Conservation (phyloP, 2,888 invertebrate genomes). For the Eueremaeus valkanovi region DNA sequence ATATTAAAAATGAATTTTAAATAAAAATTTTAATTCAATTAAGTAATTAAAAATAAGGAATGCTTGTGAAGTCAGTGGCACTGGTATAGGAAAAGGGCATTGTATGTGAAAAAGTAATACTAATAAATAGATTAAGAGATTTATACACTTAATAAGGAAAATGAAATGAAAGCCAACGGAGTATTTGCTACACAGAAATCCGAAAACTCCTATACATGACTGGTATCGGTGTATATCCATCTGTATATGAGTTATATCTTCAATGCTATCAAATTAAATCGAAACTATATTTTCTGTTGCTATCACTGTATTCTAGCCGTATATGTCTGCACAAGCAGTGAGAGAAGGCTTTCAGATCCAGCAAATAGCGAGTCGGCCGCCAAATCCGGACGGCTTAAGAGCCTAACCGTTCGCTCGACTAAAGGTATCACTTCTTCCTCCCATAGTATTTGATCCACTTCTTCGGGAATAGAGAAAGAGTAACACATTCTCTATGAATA, state of each 20-base stretch:
- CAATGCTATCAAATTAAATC: constrained; percentile 9
- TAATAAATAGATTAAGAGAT: constrained; percentile 31
- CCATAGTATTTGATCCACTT: constrained; percentile 32
- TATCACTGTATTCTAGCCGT: background rate
- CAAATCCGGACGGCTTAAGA: constrained; percentile 46
- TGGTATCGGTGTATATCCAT: background rate
- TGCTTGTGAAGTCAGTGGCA: background rate
- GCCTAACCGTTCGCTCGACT: constrained; percentile 29
- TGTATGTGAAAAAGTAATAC: background rate
- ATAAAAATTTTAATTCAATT: too few relatives aligned
- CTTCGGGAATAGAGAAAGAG: background rate
- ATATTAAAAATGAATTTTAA: too few relatives aligned
- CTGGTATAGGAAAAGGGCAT: background rate
- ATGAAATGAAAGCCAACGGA: constrained; percentile 6
- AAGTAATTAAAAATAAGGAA: too few relatives aligned
- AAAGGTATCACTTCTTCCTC: constrained; percentile 35
- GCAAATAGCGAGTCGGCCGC: constrained; percentile 45
- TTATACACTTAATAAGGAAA: background rate
- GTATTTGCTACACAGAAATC: background rate
- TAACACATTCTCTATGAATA: constrained; percentile 21
- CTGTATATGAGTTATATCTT: background rate
- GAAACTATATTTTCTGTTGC: constrained; percentile 14
- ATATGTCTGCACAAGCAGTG: constrained; percentile 12
- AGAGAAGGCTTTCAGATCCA: constrained; percentile 35
- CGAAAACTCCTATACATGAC: background rate